These are phyloP conservation scores for Atrichornis clamosus DNA, from an alignment of 2,113 vertebrate genomes.

Conservation along the genomic window DNA sequence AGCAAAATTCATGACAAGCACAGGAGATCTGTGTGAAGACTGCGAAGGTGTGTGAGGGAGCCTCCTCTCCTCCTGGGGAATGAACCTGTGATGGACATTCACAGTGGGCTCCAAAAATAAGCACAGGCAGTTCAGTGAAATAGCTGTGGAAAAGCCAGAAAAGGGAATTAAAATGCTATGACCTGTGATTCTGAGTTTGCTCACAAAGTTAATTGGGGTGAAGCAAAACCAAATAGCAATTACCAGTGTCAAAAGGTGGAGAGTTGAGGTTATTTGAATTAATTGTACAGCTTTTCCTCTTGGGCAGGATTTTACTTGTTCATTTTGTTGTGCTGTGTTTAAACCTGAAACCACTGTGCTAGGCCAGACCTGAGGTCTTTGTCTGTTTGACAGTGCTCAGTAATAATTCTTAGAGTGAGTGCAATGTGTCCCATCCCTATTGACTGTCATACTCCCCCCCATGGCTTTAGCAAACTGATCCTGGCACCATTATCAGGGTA, in stretches of 20 bases:
- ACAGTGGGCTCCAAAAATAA: not conserved
- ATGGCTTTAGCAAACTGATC: not conserved
- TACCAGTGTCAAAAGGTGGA: not conserved
- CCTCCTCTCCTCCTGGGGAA: not conserved
- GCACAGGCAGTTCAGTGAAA: fast-evolving
- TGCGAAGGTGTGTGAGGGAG: no score
- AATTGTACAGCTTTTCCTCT: not conserved
- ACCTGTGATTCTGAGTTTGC: not conserved
- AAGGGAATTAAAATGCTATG: not conserved
- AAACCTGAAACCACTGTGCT: not conserved
- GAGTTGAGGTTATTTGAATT: not conserved
- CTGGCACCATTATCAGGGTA: not conserved
- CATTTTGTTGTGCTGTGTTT: not conserved
- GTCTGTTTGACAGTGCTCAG: no score
- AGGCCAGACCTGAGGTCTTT: not conserved
- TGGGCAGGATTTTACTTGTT: not conserved
- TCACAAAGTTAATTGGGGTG: not conserved
- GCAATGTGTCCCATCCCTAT: fast-evolving
- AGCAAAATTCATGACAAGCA: no score
- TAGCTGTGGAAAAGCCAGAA: not conserved
- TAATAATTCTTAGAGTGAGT: no score
- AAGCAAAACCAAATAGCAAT: not conserved
- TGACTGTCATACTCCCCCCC: not conserved
- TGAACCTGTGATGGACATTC: not conserved
- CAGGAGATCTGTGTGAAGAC: not conserved